Evolutionary conservation across 2,113 vertebrate genomes (phyloP).

Genomic region (Nematolebias whitei): DNA sequence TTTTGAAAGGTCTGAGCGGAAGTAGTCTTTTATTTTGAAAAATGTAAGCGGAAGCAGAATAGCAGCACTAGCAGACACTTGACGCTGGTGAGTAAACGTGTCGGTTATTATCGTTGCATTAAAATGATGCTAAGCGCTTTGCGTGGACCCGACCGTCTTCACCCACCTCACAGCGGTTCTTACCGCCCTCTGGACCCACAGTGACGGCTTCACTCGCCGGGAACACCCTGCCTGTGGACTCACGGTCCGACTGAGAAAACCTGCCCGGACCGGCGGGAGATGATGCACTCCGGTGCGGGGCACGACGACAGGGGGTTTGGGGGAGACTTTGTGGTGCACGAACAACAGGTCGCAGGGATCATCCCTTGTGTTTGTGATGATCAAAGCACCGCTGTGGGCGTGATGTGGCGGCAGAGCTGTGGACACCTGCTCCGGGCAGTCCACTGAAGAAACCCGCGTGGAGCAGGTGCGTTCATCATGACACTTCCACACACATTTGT

Average conservation of each 20-base stretch:
- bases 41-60: conserved; percentile 12
- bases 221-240: conserved; percentile 56
- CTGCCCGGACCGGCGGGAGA: not conserved
- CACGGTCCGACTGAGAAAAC: conserved; percentile 29
- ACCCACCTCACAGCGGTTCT: conserved; percentile 24
- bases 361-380: conserved; percentile 56
- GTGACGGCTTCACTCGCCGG: conserved; percentile 11
- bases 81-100: conserved; percentile 38
- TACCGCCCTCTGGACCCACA: conserved; percentile 6
- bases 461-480: conserved; percentile 70
- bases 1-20: not conserved
- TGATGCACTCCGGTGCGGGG: not conserved
- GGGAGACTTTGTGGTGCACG: conserved; percentile 49
- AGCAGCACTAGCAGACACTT: not conserved
- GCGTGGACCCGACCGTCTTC: conserved; percentile 35
- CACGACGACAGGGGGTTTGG: conserved; percentile 71
- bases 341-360: conserved; percentile 75
- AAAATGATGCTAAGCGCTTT: conserved; percentile 44
- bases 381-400: conserved; percentile 49
- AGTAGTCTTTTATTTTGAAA: conserved; percentile 57
- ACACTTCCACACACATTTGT: not conserved
- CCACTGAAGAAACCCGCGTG: conserved; percentile 53
- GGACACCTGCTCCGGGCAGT: conserved; percentile 54
- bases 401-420: conserved; percentile 60
- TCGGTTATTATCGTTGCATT: conserved; percentile 24